These are phyloP conservation scores for Nasonia longicornis DNA, from an alignment of 1,140 invertebrate genomes.

Conservation along the genomic window DNA sequence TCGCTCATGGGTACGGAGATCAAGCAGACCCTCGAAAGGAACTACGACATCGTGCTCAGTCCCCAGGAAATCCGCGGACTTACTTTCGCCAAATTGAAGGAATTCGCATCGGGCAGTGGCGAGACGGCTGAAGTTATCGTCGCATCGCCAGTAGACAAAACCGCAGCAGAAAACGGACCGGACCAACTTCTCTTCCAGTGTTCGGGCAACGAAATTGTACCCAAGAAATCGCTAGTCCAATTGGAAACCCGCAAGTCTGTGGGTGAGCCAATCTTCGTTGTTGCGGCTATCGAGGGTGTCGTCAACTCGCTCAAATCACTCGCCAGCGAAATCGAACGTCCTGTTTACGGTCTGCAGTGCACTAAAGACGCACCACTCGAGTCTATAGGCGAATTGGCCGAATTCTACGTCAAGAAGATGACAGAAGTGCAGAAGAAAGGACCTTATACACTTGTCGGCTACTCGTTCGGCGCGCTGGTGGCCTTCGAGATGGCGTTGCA, in stretches of 20 bases:
- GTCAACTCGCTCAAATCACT: slow-evolving; percentile 78
- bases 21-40: slow-evolving; percentile 94
- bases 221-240: slow-evolving; percentile 74
- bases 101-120: slow-evolving; percentile 71
- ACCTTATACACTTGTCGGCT: slow-evolving; percentile 90
- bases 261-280: slow-evolving; percentile 76
- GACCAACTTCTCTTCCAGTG: slow-evolving; percentile 57
- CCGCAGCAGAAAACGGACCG: slow-evolving; percentile 38
- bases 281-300: slow-evolving; percentile 94
- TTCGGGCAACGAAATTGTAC: slow-evolving; percentile 70
- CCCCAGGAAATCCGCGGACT: slow-evolving; percentile 89
- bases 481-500: slow-evolving; percentile 93
- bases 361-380: slow-evolving; percentile 79
- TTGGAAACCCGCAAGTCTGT: slow-evolving; percentile 70
- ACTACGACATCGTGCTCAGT: slow-evolving; percentile 89
- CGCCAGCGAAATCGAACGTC: slow-evolving; percentile 77
- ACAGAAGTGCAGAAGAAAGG: slow-evolving; percentile 82
- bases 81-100: slow-evolving; percentile 80
- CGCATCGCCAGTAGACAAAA: slow-evolving; percentile 31
- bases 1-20: slow-evolving; percentile 98
- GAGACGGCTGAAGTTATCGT: slow-evolving; percentile 35
- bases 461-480: slow-evolving; percentile 93
- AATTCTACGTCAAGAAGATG: slow-evolving; percentile 84
- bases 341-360: slow-evolving; percentile 93
- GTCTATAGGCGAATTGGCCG: slow-evolving; percentile 81